Evolutionary conservation across 23 tunicate species (phyloP).

Genomic region (Phallusia fumigata): DNA sequence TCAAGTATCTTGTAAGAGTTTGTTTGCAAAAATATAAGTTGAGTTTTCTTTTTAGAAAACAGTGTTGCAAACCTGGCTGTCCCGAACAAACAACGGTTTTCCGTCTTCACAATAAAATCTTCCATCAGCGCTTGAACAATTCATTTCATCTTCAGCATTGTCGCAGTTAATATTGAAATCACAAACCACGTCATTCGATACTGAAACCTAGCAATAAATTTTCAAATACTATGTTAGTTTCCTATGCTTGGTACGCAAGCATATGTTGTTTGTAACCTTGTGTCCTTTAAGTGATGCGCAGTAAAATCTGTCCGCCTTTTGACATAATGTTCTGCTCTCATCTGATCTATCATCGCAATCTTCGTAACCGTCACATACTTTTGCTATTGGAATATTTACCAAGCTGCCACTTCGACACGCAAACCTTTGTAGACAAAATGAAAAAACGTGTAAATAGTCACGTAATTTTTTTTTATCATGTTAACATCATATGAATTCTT

Average conservation of each 20-base stretch:
- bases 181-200: constrained; percentile 10
- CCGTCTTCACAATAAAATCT: constrained; percentile 12
- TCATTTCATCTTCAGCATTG: constrained; percentile 9
- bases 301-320: not conserved
- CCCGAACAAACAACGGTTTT: constrained; percentile 4
- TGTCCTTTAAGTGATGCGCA: not conserved
- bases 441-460: no score
- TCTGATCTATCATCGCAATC: not conserved
- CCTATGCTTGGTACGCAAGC: no score
- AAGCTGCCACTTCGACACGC: not conserved
- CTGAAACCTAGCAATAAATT: not conserved
- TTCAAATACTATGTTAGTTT: no score
- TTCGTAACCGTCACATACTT: not conserved
- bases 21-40: no score
- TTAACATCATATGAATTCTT: no score
- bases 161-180: constrained; percentile 18
- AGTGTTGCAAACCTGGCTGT: no score
- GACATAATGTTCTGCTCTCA: not conserved
- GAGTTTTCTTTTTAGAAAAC: no score
- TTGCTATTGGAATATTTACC: not conserved
- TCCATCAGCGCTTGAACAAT: constrained; percentile 5
- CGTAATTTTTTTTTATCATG: no score
- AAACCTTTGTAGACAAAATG: not conserved
- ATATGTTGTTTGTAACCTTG: not conserved
- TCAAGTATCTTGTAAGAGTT: constrained; percentile 7